phyloP scores from a whole-genome alignment of 2,113 vertebrate species.

The Dasypus novemcinctus region DNA sequence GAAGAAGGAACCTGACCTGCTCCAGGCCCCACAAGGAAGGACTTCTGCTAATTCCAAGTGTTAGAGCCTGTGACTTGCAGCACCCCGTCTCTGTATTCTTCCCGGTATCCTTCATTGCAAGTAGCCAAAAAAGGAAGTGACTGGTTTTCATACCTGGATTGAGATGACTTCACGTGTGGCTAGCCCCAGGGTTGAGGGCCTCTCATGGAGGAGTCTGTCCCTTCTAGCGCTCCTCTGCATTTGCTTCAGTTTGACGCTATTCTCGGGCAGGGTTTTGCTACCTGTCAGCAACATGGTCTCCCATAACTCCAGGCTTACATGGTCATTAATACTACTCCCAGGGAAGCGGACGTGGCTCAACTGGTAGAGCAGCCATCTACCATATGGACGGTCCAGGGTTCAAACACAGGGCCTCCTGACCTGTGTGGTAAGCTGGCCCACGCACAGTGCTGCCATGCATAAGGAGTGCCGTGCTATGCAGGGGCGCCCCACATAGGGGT shows the following conservation, averaged over 20 bases:
- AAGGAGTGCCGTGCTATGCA: too few species aligned
- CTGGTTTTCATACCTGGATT: neutral
- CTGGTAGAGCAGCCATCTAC: too few species aligned
- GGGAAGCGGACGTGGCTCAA: too few species aligned
- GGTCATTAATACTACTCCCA: neutral
- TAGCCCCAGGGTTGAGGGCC: neutral
- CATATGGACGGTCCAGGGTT: too few species aligned
- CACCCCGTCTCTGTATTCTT: neutral
- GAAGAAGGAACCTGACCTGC: neutral
- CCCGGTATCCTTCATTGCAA: neutral
- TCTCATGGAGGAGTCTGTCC: neutral
- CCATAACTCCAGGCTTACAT: neutral
- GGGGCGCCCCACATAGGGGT: too few species aligned
- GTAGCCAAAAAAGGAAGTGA: neutral
- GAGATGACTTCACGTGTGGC: neutral
- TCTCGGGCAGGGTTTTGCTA: neutral
- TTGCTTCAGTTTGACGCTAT: neutral
- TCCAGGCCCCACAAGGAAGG: fast-evolving
- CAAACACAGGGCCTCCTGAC: too few species aligned
- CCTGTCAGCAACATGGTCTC: neutral
- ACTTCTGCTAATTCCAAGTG: neutral
- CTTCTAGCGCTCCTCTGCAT: neutral
- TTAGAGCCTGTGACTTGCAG: neutral
- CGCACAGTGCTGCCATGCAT: too few species aligned
- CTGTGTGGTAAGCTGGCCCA: too few species aligned